Evolutionary conservation across 2,888 invertebrate species (phyloP).

Genomic region (Pyrrhia umbra): DNA sequence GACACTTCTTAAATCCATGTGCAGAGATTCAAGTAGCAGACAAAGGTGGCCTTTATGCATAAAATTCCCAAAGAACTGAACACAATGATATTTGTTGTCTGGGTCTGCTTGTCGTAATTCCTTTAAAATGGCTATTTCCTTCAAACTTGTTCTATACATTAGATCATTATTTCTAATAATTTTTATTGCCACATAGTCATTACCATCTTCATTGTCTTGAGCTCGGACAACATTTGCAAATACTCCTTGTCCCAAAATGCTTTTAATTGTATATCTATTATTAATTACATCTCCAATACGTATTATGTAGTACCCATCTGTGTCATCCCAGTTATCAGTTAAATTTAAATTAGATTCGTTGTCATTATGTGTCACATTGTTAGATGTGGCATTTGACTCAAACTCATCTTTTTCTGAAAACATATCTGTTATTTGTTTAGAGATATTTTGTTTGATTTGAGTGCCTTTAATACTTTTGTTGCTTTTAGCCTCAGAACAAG

Average conservation of each 20-base stretch:
- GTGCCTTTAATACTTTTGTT: constrained; percentile 33
- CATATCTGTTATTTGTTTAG: constrained; percentile 93
- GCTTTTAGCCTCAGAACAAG: constrained; percentile 39
- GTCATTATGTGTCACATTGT: constrained; percentile 70
- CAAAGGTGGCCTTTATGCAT: constrained; percentile 99
- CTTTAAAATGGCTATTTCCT: constrained; percentile 97
- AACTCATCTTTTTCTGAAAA: constrained; percentile 98
- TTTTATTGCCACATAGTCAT: constrained; percentile 98
- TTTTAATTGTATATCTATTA: constrained; percentile 97
- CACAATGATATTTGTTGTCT: constrained; percentile 98
- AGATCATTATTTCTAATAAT: constrained; percentile 99
- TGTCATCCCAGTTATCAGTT: constrained; percentile 99
- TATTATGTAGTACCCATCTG: constrained; percentile 99
- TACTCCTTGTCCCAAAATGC: constrained; percentile 99
- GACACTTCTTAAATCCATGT: constrained; percentile 96
- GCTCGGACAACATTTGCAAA: constrained; percentile 99
- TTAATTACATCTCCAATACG: constrained; percentile 96
- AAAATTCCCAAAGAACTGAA: constrained; percentile 96
- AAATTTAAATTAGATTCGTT: constrained; percentile 94
- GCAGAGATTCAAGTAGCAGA: constrained; percentile 98
- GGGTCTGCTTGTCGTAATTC: constrained; percentile 98
- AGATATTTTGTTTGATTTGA: constrained; percentile 33
- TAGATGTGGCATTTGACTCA: constrained; percentile 90
- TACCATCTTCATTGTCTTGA: constrained; percentile 95
- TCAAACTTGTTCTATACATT: constrained; percentile 99